These are phyloP conservation scores for Hystrix cristata DNA, from an alignment of 2,113 vertebrate species.

Conservation along the genomic window DNA sequence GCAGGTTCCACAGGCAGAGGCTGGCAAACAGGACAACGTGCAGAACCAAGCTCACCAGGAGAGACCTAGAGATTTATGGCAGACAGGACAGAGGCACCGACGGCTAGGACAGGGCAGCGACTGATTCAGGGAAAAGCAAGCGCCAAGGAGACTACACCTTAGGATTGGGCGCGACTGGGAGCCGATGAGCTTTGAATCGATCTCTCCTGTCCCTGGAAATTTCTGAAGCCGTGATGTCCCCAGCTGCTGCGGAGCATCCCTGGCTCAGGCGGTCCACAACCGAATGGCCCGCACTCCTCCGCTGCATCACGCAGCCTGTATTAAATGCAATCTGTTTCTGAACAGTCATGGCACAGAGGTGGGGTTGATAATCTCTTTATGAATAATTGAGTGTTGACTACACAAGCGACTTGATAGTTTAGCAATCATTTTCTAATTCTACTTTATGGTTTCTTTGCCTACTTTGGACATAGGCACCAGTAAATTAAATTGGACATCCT, in stretches of 20 bases:
- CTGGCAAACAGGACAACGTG: not conserved
- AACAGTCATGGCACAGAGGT: constrained; percentile 58
- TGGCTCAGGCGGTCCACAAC: not conserved
- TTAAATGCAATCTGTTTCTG: constrained; percentile 42
- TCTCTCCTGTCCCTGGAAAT: not conserved
- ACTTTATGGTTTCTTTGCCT: constrained; percentile 79
- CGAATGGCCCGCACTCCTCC: not conserved
- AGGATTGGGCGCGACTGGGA: not conserved
- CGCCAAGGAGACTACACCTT: not conserved
- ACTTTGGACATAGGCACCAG: constrained; percentile 69
- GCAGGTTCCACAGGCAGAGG: not conserved
- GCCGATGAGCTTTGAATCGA: not conserved
- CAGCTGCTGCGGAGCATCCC: not conserved
- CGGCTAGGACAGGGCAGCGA: not conserved
- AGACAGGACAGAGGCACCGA: not conserved
- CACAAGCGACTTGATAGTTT: constrained; percentile 77
- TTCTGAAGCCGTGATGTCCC: not conserved
- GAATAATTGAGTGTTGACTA: constrained; percentile 77
- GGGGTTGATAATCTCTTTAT: constrained; percentile 67
- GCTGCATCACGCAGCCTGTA: not conserved
- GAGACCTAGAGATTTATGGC: not conserved
- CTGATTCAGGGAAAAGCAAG: not conserved
- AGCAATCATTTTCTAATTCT: constrained; percentile 81
- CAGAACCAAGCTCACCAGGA: not conserved
- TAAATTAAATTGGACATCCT: constrained; percentile 83